These are phyloP conservation scores for Macrocentrus cingulum DNA, from an alignment of 1,140 invertebrate genomes.

Conservation along the genomic window DNA sequence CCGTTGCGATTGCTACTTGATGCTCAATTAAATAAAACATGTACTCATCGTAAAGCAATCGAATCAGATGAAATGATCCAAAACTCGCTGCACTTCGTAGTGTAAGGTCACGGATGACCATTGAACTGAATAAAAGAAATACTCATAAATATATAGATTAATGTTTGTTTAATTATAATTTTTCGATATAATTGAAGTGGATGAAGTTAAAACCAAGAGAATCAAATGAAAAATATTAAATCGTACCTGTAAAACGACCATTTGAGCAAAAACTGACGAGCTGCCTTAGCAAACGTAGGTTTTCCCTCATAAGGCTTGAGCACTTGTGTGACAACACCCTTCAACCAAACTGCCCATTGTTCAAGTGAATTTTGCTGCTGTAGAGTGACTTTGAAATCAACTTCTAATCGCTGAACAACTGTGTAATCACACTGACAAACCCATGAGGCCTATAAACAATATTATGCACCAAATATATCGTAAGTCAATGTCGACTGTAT, in stretches of 20 bases:
- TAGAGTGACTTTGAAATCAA: constrained; percentile 91
- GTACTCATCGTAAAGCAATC: constrained; percentile 97
- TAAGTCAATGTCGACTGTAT: no score
- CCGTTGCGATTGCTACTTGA: constrained; percentile 88
- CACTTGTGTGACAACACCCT: constrained; percentile 84
- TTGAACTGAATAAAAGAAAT: constrained; percentile 70
- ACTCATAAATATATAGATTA: constrained; percentile 1
- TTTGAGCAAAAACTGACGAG: constrained; percentile 92
- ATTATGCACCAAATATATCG: no score
- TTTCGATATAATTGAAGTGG: neutral
- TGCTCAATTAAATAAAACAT: constrained; percentile 99
- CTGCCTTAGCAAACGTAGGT: constrained; percentile 85
- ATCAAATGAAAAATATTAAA: no score
- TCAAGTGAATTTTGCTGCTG: constrained; percentile 92
- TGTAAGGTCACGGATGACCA: constrained; percentile 94
- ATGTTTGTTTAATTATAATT: neutral
- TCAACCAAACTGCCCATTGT: constrained; percentile 97
- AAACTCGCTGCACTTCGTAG: constrained; percentile 95
- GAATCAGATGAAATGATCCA: constrained; percentile 98
- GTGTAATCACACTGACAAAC: constrained; percentile 92
- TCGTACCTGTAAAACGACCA: constrained; percentile 96
- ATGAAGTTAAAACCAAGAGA: neutral
- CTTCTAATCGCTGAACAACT: constrained; percentile 84
- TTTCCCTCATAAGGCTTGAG: constrained; percentile 86
- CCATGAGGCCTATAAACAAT: constrained; percentile 78